Evolutionary conservation across 2,113 vertebrate genomes (phyloP), one percentile per base, ranked within the genome.

Genomic region (Eira barbara): DNA sequence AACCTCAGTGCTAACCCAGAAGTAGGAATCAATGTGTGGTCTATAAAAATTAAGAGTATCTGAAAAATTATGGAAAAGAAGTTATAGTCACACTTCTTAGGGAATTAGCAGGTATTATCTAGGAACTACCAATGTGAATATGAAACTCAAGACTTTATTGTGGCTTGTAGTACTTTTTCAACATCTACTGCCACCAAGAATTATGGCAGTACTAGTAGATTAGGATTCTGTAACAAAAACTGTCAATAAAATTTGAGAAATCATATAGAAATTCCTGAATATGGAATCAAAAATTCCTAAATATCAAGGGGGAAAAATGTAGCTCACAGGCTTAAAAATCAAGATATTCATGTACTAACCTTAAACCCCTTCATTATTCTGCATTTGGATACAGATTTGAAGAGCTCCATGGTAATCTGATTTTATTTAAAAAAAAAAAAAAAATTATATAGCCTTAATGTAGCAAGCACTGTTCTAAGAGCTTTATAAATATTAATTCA

Each of bases 201-300:
- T 47, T 10, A 59, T 59, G 52, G 27, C 34, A 85, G 7, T 18
- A 63, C 21, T 81, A 83, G 36, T 6, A 85, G 73, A 42, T 4
- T 82, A 14, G 34, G 59, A 81, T 81, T 42, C 15, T 90, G 13
- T 4, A 59, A 23, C 69, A 42, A 76, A 94, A 86, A 76, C 36
- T 25, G 91, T 57, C 23, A 73, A 20, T 21, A 42, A 94, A 97
- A 92, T 31, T 3, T 92, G 78, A 97, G 76, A 81, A 95, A 65
- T 59, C 31, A 89, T 18, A 79, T 2, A 80, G 47, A 55, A 94
- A 73, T 89, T 71, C 8, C 23, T 83, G 31, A 63, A 27, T 17
- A 63, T 18, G 69, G 21, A 73, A 73, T 73, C 36, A 73, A 85
- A 31, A 65, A 34, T 65, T 65, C 11, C 34, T 83, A 21, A 61